A percentile compares a stretch with the other conserved stretches of the same genome.
Conservation (phyloP, 2,113 vertebrate species). For the Cyprinodon brontotheroides region DNA sequence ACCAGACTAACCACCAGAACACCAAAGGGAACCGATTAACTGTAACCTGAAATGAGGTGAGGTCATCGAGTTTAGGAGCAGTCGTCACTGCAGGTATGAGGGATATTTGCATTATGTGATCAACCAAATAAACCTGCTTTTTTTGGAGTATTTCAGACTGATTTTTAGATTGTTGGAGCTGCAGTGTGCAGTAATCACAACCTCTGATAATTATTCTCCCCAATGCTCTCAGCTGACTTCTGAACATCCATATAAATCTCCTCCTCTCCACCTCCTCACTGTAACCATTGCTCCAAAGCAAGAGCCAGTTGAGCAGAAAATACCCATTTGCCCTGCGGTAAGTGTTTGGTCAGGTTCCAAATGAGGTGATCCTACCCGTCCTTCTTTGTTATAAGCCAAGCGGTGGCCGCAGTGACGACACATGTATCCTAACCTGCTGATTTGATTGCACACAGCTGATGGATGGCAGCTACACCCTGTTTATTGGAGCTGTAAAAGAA, state of each 20-base stretch:
- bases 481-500: constrained; percentile 58
- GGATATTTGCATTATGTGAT: background rate
- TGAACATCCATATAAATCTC: constrained; percentile 66
- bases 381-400: background rate
- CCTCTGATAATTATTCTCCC: constrained; percentile 27
- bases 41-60: background rate
- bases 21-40: background rate
- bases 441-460: constrained; percentile 20
- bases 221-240: constrained; percentile 54
- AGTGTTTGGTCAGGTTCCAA: constrained; percentile 6
- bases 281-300: constrained; percentile 36
- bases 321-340: constrained; percentile 25
- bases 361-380: constrained; percentile 6
- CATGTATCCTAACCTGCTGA: constrained; percentile 8
- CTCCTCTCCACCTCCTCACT: constrained; percentile 29
- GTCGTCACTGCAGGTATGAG: background rate
- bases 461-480: constrained; percentile 29
- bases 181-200: constrained; percentile 20
- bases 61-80: background rate
- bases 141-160: background rate
- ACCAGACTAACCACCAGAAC: too few relatives aligned
- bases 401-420: background rate
- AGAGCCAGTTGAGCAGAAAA: constrained; percentile 46
- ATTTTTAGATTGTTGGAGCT: background rate
- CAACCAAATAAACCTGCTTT: background rate